A percentile compares a stretch with the other conserved stretches of the same genome.
phyloP scores from a whole-genome alignment of 2,113 vertebrate genomes.

The Crocuta crocuta region DNA sequence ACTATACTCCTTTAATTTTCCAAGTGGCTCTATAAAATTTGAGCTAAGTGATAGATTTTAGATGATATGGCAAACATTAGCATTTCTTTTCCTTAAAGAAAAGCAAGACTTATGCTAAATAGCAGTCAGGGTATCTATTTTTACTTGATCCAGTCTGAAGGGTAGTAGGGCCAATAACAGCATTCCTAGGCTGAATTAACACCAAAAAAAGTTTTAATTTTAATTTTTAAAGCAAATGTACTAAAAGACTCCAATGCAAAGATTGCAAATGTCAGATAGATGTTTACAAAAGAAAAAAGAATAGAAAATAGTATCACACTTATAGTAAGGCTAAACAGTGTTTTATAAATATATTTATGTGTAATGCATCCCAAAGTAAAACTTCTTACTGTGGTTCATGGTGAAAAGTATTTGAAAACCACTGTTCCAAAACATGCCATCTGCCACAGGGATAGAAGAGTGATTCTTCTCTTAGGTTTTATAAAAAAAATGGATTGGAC shows the following conservation, averaged over 20 bases:
- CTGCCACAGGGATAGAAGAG: neutral
- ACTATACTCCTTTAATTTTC: constrained; percentile 15
- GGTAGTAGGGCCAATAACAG: neutral
- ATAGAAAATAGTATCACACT: neutral
- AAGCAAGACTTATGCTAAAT: neutral
- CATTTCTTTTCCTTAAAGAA: constrained; percentile 7
- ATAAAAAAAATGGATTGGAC: neutral
- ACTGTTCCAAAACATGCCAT: neutral
- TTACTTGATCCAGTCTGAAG: neutral
- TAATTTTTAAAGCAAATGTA: constrained; percentile 34
- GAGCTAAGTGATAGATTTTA: constrained; percentile 16
- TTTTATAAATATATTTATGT: neutral
- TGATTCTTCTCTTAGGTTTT: neutral
- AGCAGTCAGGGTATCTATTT: neutral
- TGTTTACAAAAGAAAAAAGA: neutral
- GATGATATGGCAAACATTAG: neutral
- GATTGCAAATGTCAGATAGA: neutral
- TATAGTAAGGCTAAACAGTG: neutral
- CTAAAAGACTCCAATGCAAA: neutral
- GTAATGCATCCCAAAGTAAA: neutral
- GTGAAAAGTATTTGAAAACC: neutral
- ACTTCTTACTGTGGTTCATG: neutral
- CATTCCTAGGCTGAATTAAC: constrained; percentile 4
- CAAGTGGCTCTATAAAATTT: neutral
- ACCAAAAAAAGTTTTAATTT: neutral